phyloP scores from a whole-genome alignment of 1,140 invertebrate species.

The Oncopodura yosiiana region DNA sequence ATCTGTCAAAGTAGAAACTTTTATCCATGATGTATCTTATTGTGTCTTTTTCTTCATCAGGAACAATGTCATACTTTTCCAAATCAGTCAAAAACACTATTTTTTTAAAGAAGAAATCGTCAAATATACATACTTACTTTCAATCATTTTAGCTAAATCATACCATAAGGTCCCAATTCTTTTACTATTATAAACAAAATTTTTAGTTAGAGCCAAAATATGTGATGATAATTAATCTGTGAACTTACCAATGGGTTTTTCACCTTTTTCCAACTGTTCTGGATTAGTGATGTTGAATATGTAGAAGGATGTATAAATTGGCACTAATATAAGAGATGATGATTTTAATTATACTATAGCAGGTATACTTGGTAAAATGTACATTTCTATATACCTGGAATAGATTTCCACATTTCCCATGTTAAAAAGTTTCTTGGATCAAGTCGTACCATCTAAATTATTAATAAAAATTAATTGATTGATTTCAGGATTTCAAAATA shows the following conservation, averaged over 20 bases:
- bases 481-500: too few relatives aligned
- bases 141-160: background rate
- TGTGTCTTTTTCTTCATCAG: slow-evolving; percentile 5
- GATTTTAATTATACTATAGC: too few relatives aligned
- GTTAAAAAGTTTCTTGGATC: too few relatives aligned
- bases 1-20: slow-evolving; percentile 9
- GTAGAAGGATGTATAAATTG: slow-evolving; percentile 12
- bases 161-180: slow-evolving; percentile 20
- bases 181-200: too few relatives aligned
- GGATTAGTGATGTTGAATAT: slow-evolving; percentile 22
- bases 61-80: slow-evolving; percentile 17
- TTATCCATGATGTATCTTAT: slow-evolving; percentile 7
- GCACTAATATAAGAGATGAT: background rate
- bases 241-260: too few relatives aligned
- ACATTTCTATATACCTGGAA: too few relatives aligned
- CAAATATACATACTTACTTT: background rate
- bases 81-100: slow-evolving; percentile 8
- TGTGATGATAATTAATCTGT: too few relatives aligned
- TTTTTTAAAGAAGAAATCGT: background rate
- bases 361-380: too few relatives aligned
- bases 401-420: too few relatives aligned
- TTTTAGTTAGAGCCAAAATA: too few relatives aligned
- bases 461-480: too few relatives aligned
- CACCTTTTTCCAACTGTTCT: slow-evolving; percentile 2
- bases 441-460: too few relatives aligned